A percentile compares a stretch with the other conserved stretches of the same genome.
Evolutionary conservation across 2,888 invertebrate genomes (phyloP).

Genomic region (Aporophyla nigra): DNA sequence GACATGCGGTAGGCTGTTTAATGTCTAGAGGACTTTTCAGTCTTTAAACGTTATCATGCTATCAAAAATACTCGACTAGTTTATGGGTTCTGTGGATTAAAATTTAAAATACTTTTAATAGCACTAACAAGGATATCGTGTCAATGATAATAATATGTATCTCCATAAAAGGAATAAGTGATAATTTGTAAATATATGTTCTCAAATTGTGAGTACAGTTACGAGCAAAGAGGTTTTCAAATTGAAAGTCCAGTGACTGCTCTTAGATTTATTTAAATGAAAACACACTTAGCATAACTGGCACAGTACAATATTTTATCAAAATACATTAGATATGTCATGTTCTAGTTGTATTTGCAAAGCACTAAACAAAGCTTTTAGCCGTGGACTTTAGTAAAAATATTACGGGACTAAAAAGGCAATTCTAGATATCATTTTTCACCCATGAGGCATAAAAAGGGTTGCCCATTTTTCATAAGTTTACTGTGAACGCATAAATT

Average conservation of each 20-base stretch:
- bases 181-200: slow-evolving; percentile 89
- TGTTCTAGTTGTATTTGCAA: neutral
- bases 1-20: slow-evolving; percentile 39
- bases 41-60: slow-evolving; percentile 1
- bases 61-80: neutral
- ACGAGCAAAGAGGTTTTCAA: slow-evolving; percentile 61
- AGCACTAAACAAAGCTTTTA: slow-evolving; percentile 33
- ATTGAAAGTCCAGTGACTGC: neutral
- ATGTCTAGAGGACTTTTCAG: slow-evolving; percentile 12
- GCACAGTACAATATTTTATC: neutral
- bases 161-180: slow-evolving; percentile 79
- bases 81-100: neutral
- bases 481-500: neutral
- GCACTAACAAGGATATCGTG: slow-evolving; percentile 72
- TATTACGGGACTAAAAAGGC: slow-evolving; percentile 15
- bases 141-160: slow-evolving; percentile 72
- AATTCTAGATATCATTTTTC: slow-evolving; percentile 1
- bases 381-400: slow-evolving; percentile 19
- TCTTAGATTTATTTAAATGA: neutral
- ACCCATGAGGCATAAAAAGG: slow-evolving; percentile 20
- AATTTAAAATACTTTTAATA: slow-evolving; percentile 57
- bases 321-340: neutral
- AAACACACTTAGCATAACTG: neutral
- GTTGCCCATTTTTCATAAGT: slow-evolving; percentile 8
- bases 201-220: slow-evolving; percentile 83